A percentile compares a stretch with the other conserved stretches of the same genome.
Evolutionary conservation across 92 coral and sea anemone species (phyloP).

Genomic region (Meandrina meandrites): DNA sequence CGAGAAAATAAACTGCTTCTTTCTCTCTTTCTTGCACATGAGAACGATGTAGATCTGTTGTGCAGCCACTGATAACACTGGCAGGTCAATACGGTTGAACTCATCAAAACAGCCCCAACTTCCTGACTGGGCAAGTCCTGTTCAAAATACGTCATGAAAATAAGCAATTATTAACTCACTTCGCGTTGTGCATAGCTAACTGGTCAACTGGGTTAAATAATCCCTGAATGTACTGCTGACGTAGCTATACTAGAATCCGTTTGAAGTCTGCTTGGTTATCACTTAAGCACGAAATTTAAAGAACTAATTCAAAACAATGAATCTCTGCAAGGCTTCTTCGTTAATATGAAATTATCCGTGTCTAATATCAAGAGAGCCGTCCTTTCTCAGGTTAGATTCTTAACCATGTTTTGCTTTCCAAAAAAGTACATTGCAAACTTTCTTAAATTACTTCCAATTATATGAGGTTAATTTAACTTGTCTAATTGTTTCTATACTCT

Average conservation of each 20-base stretch:
- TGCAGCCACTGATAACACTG: conserved; percentile 88
- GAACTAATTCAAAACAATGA: background rate
- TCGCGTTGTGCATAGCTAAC: background rate
- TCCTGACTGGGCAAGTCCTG: conserved; percentile 91
- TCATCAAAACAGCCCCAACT: conserved; percentile 96
- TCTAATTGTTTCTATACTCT: background rate
- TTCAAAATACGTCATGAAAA: background rate
- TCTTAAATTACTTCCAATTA: background rate
- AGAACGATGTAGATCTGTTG: conserved; percentile 89
- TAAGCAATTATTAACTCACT: background rate
- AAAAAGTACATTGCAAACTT: background rate
- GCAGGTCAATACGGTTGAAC: conserved; percentile 90
- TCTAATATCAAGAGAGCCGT: no score
- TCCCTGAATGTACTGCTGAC: no score
- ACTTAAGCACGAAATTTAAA: no score
- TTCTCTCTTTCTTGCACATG: conserved; percentile 83
- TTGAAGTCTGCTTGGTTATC: no score
- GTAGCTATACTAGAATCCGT: no score
- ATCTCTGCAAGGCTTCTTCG: background rate
- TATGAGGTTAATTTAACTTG: background rate
- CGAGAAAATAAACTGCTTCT: conserved; percentile 87
- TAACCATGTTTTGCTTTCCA: background rate
- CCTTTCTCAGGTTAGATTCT: background rate
- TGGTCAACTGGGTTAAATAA: background rate
- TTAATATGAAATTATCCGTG: no score